phyloP scores from a whole-genome alignment of 2,113 vertebrate species.

The Proteles cristata region DNA sequence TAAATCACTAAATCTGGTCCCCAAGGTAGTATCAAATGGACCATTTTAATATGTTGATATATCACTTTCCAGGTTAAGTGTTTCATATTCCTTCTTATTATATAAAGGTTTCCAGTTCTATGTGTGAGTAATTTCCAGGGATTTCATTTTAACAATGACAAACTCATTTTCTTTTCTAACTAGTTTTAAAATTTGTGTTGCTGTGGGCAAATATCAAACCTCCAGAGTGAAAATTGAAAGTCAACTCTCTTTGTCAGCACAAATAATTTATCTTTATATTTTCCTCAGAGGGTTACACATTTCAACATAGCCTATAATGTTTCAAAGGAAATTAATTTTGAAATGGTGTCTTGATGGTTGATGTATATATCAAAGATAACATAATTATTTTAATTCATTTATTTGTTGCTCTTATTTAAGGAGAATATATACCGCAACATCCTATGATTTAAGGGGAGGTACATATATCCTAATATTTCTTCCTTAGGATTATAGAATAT shows the following conservation, averaged over 20 bases:
- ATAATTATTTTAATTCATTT: constrained; percentile 35
- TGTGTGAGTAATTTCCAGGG: constrained; percentile 19
- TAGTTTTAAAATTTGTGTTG: constrained; percentile 11
- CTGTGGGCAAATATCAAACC: background rate
- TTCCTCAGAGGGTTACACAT: background rate
- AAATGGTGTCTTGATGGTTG: background rate
- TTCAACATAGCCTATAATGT: background rate
- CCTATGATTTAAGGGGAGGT: background rate
- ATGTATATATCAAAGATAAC: background rate
- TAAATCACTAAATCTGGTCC: constrained; percentile 19
- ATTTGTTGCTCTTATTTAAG: background rate
- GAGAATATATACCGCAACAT: background rate
- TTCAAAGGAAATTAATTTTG: constrained; percentile 43
- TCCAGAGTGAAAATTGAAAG: constrained; percentile 38
- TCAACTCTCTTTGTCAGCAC: background rate
- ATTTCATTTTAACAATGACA: constrained; percentile 52
- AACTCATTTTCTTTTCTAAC: constrained; percentile 46
- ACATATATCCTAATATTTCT: background rate
- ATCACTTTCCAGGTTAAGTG: constrained; percentile 39
- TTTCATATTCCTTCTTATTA: constrained; percentile 26
- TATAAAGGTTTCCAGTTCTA: constrained; percentile 27
- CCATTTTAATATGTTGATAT: constrained; percentile 20
- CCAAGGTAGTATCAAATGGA: background rate
- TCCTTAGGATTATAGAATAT: background rate
- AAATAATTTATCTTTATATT: background rate